Conservation (phyloP, 2,113 vertebrate genomes). For the Pycnonotus jocosus region DNA sequence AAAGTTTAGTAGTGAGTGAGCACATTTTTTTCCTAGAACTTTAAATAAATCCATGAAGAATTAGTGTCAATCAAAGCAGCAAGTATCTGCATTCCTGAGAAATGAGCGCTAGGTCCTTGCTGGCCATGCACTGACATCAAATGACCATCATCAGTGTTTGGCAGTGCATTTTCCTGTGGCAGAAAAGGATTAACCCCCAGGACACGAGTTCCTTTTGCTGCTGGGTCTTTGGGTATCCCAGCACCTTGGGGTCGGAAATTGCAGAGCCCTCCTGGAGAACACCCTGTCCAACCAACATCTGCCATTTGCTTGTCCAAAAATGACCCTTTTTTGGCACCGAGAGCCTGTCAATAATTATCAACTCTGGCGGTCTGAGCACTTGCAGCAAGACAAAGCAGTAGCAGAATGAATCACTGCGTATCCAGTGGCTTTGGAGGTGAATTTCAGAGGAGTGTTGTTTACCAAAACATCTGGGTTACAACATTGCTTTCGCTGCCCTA, state of each 20-base stretch:
- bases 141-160: background rate
- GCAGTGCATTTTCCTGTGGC: background rate
- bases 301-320: background rate
- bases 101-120: background rate
- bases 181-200: background rate
- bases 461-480: conserved; percentile 37
- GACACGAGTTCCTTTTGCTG: background rate
- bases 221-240: background rate
- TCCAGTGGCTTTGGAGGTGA: background rate
- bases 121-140: background rate
- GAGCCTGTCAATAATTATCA: background rate
- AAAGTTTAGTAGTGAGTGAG: background rate
- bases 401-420: conserved; percentile 19
- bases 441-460: conserved; percentile 59
- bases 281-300: background rate
- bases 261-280: background rate
- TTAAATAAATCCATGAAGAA: background rate
- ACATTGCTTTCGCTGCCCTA: conserved; percentile 6
- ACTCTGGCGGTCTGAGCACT: conserved; percentile 9
- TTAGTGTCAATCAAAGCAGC: background rate
- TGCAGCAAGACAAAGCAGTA: conserved; percentile 60
- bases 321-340: background rate
- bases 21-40: background rate
- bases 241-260: background rate
- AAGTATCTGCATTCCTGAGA: background rate